Base-by-base conservation (phyloP, 2,888 invertebrate species). In the Phaedon cochleariae region DNA sequence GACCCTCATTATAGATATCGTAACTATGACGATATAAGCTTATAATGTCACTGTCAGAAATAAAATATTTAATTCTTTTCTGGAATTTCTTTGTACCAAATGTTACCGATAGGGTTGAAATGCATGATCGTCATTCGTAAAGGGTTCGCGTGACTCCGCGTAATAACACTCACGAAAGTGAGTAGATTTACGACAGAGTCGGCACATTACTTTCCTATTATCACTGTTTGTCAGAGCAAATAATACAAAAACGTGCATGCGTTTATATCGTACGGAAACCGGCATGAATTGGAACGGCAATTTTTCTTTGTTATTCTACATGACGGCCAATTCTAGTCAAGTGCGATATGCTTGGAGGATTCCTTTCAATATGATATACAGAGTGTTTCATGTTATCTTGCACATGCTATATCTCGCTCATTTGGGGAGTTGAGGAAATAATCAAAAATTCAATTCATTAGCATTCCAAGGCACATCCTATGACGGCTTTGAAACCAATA, bases 151-250 rank as follows among this genome's bases (percentile, higher is more conserved):
- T 81, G 81, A 80, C 78, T 76, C 64, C 65, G 68, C 54, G 76
- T 78, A 80, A 78, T 81, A 81, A 80, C 79, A 78, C 79, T 80
- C 80, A 76, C 78, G 77, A 79, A 78, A 75, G 75, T 76, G 74
- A 74, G 75, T 78, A 81, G 81, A 82, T 81, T 82, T 82, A 82
- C 81, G 61, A 76, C 73, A 67, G 68, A 72, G 72, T 72, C 66
- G 74, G 74, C 74, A 76, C 80, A 81, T 82, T 81, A 81, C 80
- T 81, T 77, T 79, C 76, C 78, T 79, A 82, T 81, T 82, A 81
- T 82, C 82, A 81, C 80, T 79, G 79, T 78, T 79, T 79, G 80
- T 80, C 79, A 78, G 77, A 79, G 74, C 74, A 74, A 77, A 77
- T 73, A 75, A 75, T 76, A 77, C 78, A 80, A 78, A 80, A 81